Percentiles rank a stretch among this genome's conserved stretches.
These are phyloP conservation scores for Meta bourneti DNA, from an alignment of 2,888 invertebrate species.

Conservation along the genomic window DNA sequence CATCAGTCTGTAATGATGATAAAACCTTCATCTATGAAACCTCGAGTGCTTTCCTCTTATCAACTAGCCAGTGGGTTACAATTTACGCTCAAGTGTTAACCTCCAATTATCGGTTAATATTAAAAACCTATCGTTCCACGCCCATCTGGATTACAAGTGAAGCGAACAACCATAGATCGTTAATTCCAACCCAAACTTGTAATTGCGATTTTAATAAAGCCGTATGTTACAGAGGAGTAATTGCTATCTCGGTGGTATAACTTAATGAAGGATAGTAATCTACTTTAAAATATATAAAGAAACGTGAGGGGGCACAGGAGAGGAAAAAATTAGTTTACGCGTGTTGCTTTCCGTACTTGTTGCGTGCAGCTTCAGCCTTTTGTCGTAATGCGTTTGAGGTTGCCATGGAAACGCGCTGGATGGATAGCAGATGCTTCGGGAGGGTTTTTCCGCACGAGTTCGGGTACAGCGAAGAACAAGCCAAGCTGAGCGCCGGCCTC, in stretches of 20 bases:
- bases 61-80: not conserved
- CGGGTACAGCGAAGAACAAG: conserved; percentile 22
- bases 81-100: conserved; percentile 12
- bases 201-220: conserved; percentile 65
- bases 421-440: conserved; percentile 55
- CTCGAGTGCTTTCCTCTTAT: not conserved
- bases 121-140: not conserved
- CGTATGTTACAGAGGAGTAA: conserved; percentile 28
- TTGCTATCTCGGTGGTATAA: conserved; percentile 50
- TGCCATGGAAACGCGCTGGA: conserved; percentile 58
- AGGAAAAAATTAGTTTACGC: not conserved
- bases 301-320: not conserved
- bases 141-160: conserved; percentile 28
- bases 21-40: not conserved
- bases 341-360: conserved; percentile 66
- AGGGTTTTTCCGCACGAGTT: conserved; percentile 39
- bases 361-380: conserved; percentile 73
- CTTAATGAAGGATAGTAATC: conserved; percentile 49
- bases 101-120: not conserved
- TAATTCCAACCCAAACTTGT: conserved; percentile 25
- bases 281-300: not conserved
- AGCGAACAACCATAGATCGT: conserved; percentile 7
- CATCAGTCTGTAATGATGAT: not conserved
- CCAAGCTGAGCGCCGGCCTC: conserved; percentile 25
- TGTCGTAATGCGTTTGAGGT: conserved; percentile 65